These are phyloP conservation scores for Delphinus delphis DNA, from an alignment of 2,113 vertebrate species.

Conservation along the genomic window DNA sequence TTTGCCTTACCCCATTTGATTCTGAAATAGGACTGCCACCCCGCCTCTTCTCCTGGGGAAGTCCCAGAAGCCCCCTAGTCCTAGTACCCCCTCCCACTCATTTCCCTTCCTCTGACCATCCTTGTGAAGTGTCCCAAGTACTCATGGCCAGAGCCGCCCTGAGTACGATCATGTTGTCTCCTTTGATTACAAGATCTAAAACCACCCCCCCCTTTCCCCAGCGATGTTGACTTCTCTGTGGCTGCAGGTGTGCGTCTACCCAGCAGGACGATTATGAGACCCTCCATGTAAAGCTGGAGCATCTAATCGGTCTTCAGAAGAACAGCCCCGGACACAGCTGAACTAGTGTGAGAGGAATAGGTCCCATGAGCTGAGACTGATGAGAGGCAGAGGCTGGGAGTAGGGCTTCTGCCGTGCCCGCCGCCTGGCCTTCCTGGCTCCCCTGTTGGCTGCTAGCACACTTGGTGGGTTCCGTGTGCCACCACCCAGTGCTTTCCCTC, in stretches of 20 bases:
- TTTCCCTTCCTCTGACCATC: background rate
- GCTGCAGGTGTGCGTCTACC: background rate
- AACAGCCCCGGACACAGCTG: background rate
- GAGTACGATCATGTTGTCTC: background rate
- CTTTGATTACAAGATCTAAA: background rate
- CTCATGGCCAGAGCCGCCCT: background rate
- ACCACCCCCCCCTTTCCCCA: background rate
- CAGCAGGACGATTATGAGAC: background rate
- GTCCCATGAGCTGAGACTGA: background rate
- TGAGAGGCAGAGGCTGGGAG: background rate
- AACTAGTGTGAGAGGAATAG: background rate
- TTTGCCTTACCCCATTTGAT: background rate
- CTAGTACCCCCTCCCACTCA: background rate
- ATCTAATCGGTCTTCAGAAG: background rate
- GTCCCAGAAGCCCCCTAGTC: background rate
- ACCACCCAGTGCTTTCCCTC: background rate
- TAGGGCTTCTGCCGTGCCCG: rapidly evolving
- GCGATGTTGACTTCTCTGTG: background rate
- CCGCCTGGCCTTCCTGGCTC: too few relatives aligned
- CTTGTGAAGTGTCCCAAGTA: background rate
- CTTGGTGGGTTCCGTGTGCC: background rate
- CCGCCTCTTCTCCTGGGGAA: background rate
- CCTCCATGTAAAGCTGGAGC: background rate
- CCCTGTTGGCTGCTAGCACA: background rate
- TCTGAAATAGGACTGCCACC: background rate